Base-by-base conservation (phyloP, 2,113 vertebrate genomes). In the Cynocephalus volans region DNA sequence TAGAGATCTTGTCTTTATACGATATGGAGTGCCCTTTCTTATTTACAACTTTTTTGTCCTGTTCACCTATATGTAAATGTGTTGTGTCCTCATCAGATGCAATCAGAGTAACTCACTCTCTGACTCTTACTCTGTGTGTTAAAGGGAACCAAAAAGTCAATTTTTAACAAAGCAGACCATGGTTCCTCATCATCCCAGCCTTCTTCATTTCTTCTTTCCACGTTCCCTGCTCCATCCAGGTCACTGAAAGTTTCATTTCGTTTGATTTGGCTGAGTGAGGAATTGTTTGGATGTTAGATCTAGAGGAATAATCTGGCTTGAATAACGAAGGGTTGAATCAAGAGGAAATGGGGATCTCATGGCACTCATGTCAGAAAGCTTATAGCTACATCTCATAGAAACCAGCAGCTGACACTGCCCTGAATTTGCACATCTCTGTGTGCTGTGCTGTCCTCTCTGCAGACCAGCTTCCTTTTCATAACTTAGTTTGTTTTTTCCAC, bases 221-320 rank as follows among this genome's bases (percentile, higher is more conserved):
- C 41, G 36, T 50, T 58, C 6, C 31, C 36, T 95, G n/a, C 28
- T 93, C 14, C 28, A 90, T 21, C 6, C 28, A 86, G 50, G 36
- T 88, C 64, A 88, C 4, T 26, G 18, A 79, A 86, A 89, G n/a
- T 84, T 85, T 87, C 48, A 12, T 88, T 97, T 89, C 88, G 36
- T 89, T 95, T 93, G 8, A 77, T 65, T 92, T 18, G 58, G 60
- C 21, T 54, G 73, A 87, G 26, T 82, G 41, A 73, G 72, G 80
- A n/a, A 58, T 70, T 93, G 33, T 88, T 80, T 48, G n/a, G 11
- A 23, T 87, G 7, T 76, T 76, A 83, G 13, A 50, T 11, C 48
- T 84, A n/a, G 93, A 89, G 58, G 24, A 64, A 26, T 45, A 60
- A 76, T 28, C 50, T 50, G 45, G 6, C 45, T 21, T 33, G 58